These are phyloP conservation scores for Atractosteus spatula DNA, from an alignment of 2,113 vertebrate genomes.

Conservation along the genomic window DNA sequence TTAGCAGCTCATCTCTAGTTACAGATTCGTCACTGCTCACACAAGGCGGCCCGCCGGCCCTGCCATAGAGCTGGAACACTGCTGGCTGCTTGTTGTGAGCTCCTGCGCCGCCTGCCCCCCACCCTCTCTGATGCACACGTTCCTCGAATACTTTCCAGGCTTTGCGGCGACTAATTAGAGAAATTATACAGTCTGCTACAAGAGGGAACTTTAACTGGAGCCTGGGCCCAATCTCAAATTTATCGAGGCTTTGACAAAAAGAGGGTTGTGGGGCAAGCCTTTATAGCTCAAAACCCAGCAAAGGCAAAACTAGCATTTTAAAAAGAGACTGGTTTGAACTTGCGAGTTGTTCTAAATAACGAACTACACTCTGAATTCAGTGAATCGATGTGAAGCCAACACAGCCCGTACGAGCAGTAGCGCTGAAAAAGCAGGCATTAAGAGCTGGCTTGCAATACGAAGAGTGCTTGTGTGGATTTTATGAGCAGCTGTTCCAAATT, in stretches of 20 bases:
- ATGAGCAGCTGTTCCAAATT: too few relatives aligned
- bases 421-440: too few relatives aligned
- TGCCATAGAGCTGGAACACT: not conserved
- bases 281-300: too few relatives aligned
- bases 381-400: too few relatives aligned
- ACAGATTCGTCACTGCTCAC: slow-evolving; percentile 12
- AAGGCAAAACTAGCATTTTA: too few relatives aligned
- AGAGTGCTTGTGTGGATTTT: too few relatives aligned
- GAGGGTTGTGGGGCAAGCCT: not conserved
- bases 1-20: slow-evolving; percentile 23
- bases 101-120: slow-evolving; percentile 16
- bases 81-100: slow-evolving; percentile 9
- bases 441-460: too few relatives aligned
- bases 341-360: too few relatives aligned
- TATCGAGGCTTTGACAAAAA: not conserved
- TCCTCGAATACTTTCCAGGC: slow-evolving; percentile 37
- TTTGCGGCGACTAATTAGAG: slow-evolving; percentile 41
- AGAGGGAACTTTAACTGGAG: slow-evolving; percentile 25
- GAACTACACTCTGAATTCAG: too few relatives aligned
- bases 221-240: not conserved
- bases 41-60: slow-evolving; percentile 4
- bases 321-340: too few relatives aligned
- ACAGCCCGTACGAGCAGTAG: too few relatives aligned
- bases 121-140: slow-evolving; percentile 35
- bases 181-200: slow-evolving; percentile 32